These are phyloP conservation scores for Euglossa dilemma DNA, from an alignment of 1,140 invertebrate genomes.

Conservation along the genomic window DNA sequence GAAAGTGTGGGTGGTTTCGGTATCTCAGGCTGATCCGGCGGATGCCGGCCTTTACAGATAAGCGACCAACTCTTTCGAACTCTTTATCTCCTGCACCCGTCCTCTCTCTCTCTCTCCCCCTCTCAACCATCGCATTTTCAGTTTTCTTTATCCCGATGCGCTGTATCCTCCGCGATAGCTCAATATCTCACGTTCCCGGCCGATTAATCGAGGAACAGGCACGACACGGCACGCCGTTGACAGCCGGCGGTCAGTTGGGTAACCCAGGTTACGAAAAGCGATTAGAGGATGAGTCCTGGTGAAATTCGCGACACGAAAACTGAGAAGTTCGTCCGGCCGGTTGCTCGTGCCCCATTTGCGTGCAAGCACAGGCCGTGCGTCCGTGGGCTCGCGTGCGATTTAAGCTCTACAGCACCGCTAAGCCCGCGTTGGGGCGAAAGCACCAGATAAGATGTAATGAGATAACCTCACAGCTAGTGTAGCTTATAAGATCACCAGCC, in stretches of 20 bases:
- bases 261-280: no score
- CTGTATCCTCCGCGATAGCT: not conserved
- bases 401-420: constrained; percentile 70
- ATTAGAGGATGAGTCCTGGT: constrained; percentile 1
- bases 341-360: constrained; percentile 21
- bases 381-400: constrained; percentile 75
- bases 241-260: not conserved
- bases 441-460: constrained; percentile 80
- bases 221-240: not conserved
- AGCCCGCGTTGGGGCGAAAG: constrained; percentile 75
- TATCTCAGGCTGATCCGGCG: constrained; percentile 81
- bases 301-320: not conserved
- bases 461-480: constrained; percentile 75
- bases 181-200: not conserved
- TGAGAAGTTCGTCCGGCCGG: not conserved
- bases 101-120: constrained; percentile 49
- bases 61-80: constrained; percentile 78
- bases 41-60: constrained; percentile 79
- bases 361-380: constrained; percentile 27
- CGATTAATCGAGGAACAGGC: not conserved
- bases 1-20: constrained; percentile 78
- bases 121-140: not conserved
- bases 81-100: constrained; percentile 76
- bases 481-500: constrained; percentile 80
- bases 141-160: not conserved